Evolutionary conservation across 2,888 invertebrate species (phyloP).

Genomic region (Elmis aenea): DNA sequence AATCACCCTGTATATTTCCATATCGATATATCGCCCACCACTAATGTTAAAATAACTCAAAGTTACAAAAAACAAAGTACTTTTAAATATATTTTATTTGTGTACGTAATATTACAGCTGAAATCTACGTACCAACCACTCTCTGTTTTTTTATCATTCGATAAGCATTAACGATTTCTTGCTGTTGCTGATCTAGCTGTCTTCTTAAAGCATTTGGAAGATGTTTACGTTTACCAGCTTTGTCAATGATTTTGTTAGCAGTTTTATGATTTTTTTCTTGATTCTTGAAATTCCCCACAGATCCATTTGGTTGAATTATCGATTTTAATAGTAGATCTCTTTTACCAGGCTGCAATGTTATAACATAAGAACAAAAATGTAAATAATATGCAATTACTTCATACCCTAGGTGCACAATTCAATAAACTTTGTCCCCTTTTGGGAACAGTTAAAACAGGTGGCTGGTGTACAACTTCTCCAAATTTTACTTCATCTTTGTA

Average conservation of each 20-base stretch:
- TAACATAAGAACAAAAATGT: not conserved
- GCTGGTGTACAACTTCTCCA: slow-evolving; percentile 70
- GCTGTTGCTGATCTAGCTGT: slow-evolving; percentile 57
- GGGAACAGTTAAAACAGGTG: slow-evolving; percentile 59
- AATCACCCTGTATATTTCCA: too few species aligned
- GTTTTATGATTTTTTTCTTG: slow-evolving; percentile 34
- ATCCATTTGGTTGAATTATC: slow-evolving; percentile 39
- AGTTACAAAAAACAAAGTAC: too few species aligned
- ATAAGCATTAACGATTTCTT: slow-evolving; percentile 56
- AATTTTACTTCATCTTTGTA: slow-evolving; percentile 62
- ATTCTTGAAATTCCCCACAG: slow-evolving; percentile 2
- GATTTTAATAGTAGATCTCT: slow-evolving; percentile 59
- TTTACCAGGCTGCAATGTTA: slow-evolving; percentile 56
- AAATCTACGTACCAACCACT: too few species aligned
- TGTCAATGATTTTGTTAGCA: slow-evolving; percentile 39
- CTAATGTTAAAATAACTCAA: too few species aligned
- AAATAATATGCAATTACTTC: slow-evolving; percentile 4
- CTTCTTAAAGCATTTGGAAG: slow-evolving; percentile 54
- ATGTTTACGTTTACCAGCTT: slow-evolving; percentile 58
- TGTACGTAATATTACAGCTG: too few species aligned
- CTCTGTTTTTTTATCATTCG: slow-evolving; percentile 50
- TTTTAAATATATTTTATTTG: too few species aligned
- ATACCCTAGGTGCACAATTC: slow-evolving; percentile 29
- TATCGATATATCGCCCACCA: too few species aligned
- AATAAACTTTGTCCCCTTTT: too few species aligned